A percentile compares a stretch with the other conserved stretches of the same genome.
phyloP scores from a whole-genome alignment of 2,113 vertebrate species.

The Leptodactylus fuscus region DNA sequence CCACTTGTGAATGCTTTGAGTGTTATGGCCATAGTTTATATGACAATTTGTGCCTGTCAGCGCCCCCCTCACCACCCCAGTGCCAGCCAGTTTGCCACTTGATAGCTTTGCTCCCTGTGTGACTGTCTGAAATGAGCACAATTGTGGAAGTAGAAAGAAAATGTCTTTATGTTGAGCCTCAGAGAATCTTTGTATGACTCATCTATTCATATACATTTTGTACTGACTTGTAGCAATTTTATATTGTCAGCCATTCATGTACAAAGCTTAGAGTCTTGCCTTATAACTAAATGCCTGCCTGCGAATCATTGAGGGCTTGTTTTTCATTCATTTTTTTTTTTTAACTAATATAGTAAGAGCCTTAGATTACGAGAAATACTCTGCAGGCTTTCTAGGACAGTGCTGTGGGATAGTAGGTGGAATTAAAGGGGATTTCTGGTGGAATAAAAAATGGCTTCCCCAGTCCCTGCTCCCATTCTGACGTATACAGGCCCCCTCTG shows the following conservation, averaged over 20 bases:
- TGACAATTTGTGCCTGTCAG: neutral
- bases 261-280: neutral
- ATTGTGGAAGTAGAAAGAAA: neutral
- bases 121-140: constrained; percentile 15
- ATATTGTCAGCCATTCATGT: neutral
- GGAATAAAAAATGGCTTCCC: no score
- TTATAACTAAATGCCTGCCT: no score
- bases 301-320: no score
- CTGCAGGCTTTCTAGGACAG: no score
- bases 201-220: neutral
- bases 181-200: neutral
- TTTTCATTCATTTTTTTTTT: no score
- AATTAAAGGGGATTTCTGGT: no score
- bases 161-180: neutral
- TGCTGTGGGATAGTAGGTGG: no score
- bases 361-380: no score
- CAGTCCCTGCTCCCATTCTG: no score
- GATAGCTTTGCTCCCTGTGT: constrained; percentile 15
- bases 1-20: neutral
- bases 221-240: neutral
- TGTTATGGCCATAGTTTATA: neutral
- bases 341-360: no score
- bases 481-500: no score
- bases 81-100: constrained; percentile 8
- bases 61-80: neutral